Evolutionary conservation across 2,113 vertebrate species (phyloP), one percentile per base, ranked within the genome.

Genomic region (Ictalurus punctatus): DNA sequence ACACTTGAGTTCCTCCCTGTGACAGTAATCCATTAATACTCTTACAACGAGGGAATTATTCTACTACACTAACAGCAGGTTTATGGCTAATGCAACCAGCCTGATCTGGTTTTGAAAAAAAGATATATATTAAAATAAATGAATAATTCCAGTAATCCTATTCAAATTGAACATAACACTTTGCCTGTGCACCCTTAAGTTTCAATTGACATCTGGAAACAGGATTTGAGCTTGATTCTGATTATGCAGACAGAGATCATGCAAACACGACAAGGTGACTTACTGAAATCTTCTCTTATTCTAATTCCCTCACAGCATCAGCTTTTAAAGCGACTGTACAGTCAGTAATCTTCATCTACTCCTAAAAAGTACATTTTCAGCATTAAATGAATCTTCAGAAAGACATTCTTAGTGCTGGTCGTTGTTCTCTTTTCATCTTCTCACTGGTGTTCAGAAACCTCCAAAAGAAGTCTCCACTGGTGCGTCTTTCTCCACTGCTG

Each of bases 1-100:
- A 90, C 90, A 91, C 92, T 89, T 90, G 90, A 92, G 88, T 92
- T 95, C 91, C 93, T 94, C 91, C 89, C 92, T 92, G 91, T 86
- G 90, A 90, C 93, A 88, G 88, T 96, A 96, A 96, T 96, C 95
- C 91, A 86, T 92, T 95, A 95, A 96, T 94, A 91, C 95, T 95
- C 95, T 96, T 95, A 95, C 84, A 92, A 92, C 83, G 87, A 91
- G 86, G 89, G 94, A 94, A 94, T 95, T 91, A 94, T 94, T 94
- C 91, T 90, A 90, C 90, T 93, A 92, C 92, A 90, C 94, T 94
- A 94, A 84, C 87, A 88, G 90, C 88, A 90, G 90, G 91, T 92
- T 95, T 93, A 91, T 82, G 87, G 91, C 92, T 91, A 92, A 91
- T 92, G 88, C 88, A 86, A 59, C 76, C 87, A 84, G 34, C 37